These are phyloP conservation scores for Venustaconcha ellipsiformis DNA, from an alignment of 1,140 invertebrate genomes.

Conservation along the genomic window DNA sequence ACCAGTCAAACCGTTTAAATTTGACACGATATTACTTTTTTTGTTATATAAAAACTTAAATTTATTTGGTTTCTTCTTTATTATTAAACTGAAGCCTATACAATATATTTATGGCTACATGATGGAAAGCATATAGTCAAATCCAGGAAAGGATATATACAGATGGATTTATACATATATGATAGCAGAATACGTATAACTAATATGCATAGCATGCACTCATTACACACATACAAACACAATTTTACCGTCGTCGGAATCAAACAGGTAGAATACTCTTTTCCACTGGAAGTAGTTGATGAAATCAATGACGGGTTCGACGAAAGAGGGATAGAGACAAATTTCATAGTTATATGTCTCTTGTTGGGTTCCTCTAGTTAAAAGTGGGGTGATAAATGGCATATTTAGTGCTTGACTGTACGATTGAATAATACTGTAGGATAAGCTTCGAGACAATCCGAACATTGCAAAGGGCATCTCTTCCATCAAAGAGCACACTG, in stretches of 20 bases:
- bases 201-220: too few species aligned
- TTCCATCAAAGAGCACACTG: slow-evolving; percentile 93
- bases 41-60: too few species aligned
- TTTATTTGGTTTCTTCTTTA: too few species aligned
- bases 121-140: too few species aligned
- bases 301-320: slow-evolving; percentile 91
- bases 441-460: slow-evolving; percentile 89
- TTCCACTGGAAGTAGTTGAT: slow-evolving; percentile 92
- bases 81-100: too few species aligned
- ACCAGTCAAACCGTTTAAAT: too few species aligned
- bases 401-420: slow-evolving; percentile 74
- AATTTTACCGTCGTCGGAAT: slow-evolving; percentile 92
- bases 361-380: slow-evolving; percentile 20
- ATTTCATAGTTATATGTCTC: slow-evolving; percentile 36
- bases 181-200: too few species aligned
- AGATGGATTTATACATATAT: too few species aligned
- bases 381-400: slow-evolving; percentile 81
- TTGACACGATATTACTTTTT: too few species aligned
- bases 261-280: slow-evolving; percentile 94
- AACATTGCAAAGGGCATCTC: slow-evolving; percentile 92
- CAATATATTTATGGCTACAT: too few species aligned
- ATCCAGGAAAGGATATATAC: too few species aligned
- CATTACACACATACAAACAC: too few species aligned
- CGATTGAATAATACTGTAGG: slow-evolving; percentile 81
- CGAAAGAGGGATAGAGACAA: slow-evolving; percentile 92